Conservation (phyloP, 2,888 invertebrate species). For the Macrosiphum euphorbiae region DNA sequence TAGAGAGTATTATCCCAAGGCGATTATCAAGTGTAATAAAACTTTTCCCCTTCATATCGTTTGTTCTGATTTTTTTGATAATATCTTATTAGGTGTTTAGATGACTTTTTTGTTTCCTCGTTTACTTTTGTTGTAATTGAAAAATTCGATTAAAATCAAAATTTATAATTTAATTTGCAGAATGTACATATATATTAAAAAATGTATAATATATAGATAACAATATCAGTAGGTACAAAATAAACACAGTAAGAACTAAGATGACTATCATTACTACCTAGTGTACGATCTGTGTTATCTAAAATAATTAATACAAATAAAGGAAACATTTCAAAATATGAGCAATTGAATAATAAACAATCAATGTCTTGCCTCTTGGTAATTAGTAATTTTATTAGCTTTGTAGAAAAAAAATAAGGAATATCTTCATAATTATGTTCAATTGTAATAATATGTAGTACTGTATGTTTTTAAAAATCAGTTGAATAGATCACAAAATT, state of each 20-base stretch:
- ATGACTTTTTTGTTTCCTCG: background rate
- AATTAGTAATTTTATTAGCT: background rate
- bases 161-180: background rate
- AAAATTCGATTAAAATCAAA: background rate
- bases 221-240: background rate
- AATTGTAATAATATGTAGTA: background rate
- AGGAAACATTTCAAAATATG: background rate
- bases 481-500: background rate
- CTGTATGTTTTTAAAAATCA: background rate
- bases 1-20: constrained; percentile 20
- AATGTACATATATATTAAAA: background rate
- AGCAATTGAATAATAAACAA: background rate
- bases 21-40: constrained; percentile 49
- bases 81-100: background rate
- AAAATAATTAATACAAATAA: background rate
- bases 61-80: background rate
- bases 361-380: background rate
- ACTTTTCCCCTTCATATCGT: constrained; percentile 19
- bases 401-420: background rate
- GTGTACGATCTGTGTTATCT: background rate
- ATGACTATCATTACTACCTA: too few relatives aligned
- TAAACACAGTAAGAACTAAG: too few relatives aligned
- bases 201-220: background rate
- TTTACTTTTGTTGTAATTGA: background rate
- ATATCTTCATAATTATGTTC: background rate